Percentiles rank a stretch among this genome's conserved stretches.
Evolutionary conservation across 2,113 vertebrate genomes (phyloP).

Genomic region (Oryzias celebensis): DNA sequence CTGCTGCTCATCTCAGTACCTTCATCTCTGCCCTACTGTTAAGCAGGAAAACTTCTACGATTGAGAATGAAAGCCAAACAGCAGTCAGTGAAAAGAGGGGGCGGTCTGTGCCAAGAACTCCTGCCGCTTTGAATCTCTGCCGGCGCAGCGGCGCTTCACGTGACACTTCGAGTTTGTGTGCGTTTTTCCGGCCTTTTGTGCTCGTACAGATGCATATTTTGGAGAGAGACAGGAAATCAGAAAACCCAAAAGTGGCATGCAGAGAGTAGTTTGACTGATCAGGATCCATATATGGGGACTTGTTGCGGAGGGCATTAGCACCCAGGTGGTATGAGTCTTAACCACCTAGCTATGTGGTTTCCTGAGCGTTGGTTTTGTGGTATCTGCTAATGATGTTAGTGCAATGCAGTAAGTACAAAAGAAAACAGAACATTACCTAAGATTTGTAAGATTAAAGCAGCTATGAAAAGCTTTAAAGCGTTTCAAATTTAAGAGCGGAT

Average conservation of each 20-base stretch:
- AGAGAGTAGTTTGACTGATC: neutral
- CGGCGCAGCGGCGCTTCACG: conserved; percentile 50
- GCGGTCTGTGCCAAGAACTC: conserved; percentile 59
- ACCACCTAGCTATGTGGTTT: neutral
- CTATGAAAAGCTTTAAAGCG: neutral
- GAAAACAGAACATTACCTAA: neutral
- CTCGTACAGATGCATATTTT: neutral
- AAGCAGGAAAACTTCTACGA: conserved; percentile 36
- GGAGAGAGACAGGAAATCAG: neutral
- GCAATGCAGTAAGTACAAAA: neutral
- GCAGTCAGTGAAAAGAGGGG: conserved; percentile 64
- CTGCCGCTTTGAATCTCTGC: conserved; percentile 58
- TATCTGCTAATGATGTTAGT: conserved; percentile 1
- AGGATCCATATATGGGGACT: neutral
- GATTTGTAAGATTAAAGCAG: neutral
- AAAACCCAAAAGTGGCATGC: neutral
- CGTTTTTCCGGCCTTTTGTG: neutral
- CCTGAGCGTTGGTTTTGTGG: neutral
- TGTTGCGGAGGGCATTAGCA: neutral
- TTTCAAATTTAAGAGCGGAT: neutral
- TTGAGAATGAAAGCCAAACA: conserved; percentile 54
- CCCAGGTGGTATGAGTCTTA: neutral
- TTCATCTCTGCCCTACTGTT: conserved; percentile 24
- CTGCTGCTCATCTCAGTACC: conserved; percentile 11
- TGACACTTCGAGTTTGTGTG: conserved; percentile 22